A percentile compares a stretch with the other conserved stretches of the same genome.
Evolutionary conservation across 2,888 invertebrate species (phyloP).

Genomic region (Aplocera efformata): DNA sequence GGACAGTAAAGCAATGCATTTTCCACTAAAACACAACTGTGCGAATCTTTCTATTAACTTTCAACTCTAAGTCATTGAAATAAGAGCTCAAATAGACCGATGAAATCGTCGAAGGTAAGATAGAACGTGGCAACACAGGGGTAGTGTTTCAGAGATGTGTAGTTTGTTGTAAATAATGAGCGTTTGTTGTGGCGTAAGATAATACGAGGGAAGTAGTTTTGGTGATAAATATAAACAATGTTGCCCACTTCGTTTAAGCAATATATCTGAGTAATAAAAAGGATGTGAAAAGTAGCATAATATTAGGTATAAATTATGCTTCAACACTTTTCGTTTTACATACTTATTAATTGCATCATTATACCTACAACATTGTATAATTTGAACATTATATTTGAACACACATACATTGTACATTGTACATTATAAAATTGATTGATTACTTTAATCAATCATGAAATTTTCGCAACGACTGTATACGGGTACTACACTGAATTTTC

Average conservation of each 20-base stretch:
- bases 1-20: not conserved
- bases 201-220: slow-evolving; percentile 19
- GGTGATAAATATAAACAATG: slow-evolving; percentile 7
- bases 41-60: not conserved
- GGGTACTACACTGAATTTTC: too few species aligned
- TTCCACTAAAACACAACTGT: not conserved
- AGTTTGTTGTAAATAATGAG: slow-evolving; percentile 57
- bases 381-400: too few species aligned
- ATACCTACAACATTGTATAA: too few species aligned
- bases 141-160: slow-evolving; percentile 47
- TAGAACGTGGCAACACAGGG: slow-evolving; percentile 29
- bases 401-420: too few species aligned
- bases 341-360: too few species aligned
- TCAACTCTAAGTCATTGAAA: slow-evolving; percentile 2
- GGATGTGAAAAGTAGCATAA: too few species aligned
- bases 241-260: not conserved
- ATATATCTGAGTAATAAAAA: too few species aligned
- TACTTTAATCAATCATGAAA: too few species aligned
- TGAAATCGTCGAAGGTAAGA: slow-evolving; percentile 13
- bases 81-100: slow-evolving; percentile 3
- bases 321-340: too few species aligned
- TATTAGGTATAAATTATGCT: too few species aligned
- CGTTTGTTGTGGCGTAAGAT: slow-evolving; percentile 38
- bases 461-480: too few species aligned
- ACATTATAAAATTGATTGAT: too few species aligned